Percentiles rank a stretch among this genome's conserved stretches.
These are phyloP conservation scores for Copsychus sechellarum DNA, from an alignment of 2,113 vertebrate species.

Conservation along the genomic window DNA sequence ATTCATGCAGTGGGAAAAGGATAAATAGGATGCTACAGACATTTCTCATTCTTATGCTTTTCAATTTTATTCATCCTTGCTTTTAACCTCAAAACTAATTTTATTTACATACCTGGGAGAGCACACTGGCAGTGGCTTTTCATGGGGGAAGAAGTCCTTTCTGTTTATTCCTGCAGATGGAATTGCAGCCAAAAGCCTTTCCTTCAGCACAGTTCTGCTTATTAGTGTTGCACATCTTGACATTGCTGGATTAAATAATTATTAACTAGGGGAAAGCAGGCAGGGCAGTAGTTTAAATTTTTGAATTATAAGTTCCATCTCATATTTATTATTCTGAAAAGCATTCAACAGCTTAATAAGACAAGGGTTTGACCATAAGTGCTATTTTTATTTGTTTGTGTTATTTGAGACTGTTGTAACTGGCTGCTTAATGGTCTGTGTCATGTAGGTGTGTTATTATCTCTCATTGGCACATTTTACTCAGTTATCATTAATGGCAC, in stretches of 20 bases:
- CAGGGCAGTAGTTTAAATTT: slow-evolving; percentile 1
- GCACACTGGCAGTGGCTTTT: neutral
- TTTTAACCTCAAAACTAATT: neutral
- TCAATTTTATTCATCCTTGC: neutral
- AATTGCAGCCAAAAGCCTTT: neutral
- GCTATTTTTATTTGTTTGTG: slow-evolving; percentile 45
- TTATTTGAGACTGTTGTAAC: slow-evolving; percentile 17
- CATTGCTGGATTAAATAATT: neutral
- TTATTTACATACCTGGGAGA: neutral
- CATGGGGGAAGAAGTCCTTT: neutral
- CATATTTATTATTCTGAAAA: slow-evolving; percentile 54
- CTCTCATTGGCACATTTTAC: slow-evolving; percentile 47
- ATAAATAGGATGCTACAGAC: neutral
- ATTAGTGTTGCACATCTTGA: neutral
- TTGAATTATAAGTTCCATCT: slow-evolving; percentile 29
- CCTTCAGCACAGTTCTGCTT: neutral
- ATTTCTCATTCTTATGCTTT: neutral
- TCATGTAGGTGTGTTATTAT: slow-evolving; percentile 64
- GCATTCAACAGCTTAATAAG: slow-evolving; percentile 49
- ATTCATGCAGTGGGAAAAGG: neutral
- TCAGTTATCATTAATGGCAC: slow-evolving; percentile 46
- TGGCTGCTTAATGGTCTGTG: slow-evolving; percentile 60
- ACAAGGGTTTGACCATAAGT: slow-evolving; percentile 39
- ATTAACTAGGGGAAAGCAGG: neutral
- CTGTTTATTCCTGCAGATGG: neutral